These are phyloP conservation scores for rat (Rattus norvegicus) DNA, from an alignment of 2,113 vertebrate genomes.

Conservation along the genomic window DNA sequence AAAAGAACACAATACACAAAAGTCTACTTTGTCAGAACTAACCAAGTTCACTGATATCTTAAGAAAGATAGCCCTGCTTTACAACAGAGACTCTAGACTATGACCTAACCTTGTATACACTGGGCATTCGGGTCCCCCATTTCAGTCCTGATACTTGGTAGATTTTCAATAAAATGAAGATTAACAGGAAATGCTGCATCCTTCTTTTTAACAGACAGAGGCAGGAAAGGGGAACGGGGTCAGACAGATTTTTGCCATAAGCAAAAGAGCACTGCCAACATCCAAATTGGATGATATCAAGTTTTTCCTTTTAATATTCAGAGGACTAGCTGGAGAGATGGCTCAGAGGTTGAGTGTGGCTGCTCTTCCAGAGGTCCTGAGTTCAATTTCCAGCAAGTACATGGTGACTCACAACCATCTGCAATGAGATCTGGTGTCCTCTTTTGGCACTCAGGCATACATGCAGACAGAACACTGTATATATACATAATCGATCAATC, in stretches of 20 bases:
- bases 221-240: not conserved
- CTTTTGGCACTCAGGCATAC: too few species aligned
- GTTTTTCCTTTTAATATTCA: not conserved
- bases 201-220: not conserved
- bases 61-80: not conserved
- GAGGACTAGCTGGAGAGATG: not conserved
- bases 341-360: too few species aligned
- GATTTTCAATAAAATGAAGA: constrained; percentile 21
- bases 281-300: not conserved
- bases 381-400: too few species aligned
- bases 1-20: not conserved
- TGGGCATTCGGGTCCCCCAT: not conserved
- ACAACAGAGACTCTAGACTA: not conserved
- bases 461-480: too few species aligned
- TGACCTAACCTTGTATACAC: not conserved
- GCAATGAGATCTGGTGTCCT: too few species aligned
- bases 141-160: not conserved
- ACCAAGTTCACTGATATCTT: not conserved
- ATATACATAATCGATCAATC: too few species aligned
- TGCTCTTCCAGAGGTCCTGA: too few species aligned
- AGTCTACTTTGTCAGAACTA: not conserved
- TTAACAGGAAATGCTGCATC: not conserved
- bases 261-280: not conserved
- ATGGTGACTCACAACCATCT: too few species aligned
- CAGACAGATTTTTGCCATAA: not conserved